Percentiles rank a stretch among this genome's conserved stretches.
phyloP scores from a whole-genome alignment of 2,888 invertebrate species.

The Troides helena region DNA sequence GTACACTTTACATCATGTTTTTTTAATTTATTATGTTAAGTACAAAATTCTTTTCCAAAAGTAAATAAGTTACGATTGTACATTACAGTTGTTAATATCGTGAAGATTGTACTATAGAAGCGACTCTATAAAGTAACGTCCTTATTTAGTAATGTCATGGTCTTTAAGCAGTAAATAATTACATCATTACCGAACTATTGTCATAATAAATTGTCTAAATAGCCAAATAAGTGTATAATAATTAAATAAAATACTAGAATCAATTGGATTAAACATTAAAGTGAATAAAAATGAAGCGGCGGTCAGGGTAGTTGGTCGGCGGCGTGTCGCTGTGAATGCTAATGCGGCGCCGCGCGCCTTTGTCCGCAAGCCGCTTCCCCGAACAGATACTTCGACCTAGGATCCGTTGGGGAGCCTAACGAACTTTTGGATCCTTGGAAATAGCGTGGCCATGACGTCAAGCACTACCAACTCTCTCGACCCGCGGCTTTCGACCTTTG shows the following conservation, averaged over 20 bases:
- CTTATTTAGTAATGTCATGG: too few species aligned
- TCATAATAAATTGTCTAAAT: not conserved
- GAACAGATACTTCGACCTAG: slow-evolving; percentile 43
- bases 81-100: too few species aligned
- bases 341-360: slow-evolving; percentile 37
- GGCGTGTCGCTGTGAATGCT: slow-evolving; percentile 34
- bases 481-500: not conserved
- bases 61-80: too few species aligned
- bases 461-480: not conserved
- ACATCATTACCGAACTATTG: not conserved
- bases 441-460: slow-evolving; percentile 21
- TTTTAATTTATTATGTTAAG: too few species aligned
- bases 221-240: not conserved
- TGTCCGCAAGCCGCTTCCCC: slow-evolving; percentile 42
- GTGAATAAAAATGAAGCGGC: slow-evolving; percentile 15
- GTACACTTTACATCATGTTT: too few species aligned
- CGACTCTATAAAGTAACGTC: not conserved
- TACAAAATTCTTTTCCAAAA: too few species aligned
- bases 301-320: slow-evolving; percentile 23
- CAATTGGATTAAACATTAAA: slow-evolving; percentile 17
- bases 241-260: slow-evolving; percentile 2
- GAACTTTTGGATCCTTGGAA: slow-evolving; percentile 25
- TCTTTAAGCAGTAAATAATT: not conserved
- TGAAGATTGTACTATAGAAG: too few species aligned
- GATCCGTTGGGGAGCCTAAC: slow-evolving; percentile 34